These are phyloP conservation scores for Cliona cf. orientalis DNA, from an alignment of 37 sponge, comb jelly and placozoan species.

Conservation along the genomic window DNA sequence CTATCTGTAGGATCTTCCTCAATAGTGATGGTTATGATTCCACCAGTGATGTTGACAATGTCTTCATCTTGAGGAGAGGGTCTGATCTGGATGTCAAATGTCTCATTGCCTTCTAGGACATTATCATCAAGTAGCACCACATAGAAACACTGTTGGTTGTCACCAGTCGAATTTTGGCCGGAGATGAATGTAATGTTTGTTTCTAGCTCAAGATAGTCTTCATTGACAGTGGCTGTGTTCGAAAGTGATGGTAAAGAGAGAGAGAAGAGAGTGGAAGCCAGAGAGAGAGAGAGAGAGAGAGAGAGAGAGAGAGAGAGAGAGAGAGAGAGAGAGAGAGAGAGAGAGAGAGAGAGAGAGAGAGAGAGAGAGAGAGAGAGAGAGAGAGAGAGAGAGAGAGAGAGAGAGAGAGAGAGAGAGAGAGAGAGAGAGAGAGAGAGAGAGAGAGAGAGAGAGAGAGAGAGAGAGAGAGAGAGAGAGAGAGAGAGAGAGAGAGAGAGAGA, in stretches of 20 bases:
- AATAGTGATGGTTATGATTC: background rate
- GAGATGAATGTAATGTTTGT: background rate
- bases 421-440: too few relatives aligned
- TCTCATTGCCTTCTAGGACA: background rate
- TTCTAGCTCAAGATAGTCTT: background rate
- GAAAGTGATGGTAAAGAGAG: too few relatives aligned
- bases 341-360: too few relatives aligned
- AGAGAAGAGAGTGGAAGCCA: too few relatives aligned
- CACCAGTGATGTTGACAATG: background rate
- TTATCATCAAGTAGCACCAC: background rate
- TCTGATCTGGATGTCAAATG: background rate
- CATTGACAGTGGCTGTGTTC: background rate
- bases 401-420: too few relatives aligned
- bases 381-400: too few relatives aligned
- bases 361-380: too few relatives aligned
- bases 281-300: too few relatives aligned
- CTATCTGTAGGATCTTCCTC: background rate
- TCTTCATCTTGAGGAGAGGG: background rate
- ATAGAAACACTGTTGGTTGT: background rate
- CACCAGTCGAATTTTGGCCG: background rate
- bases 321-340: too few relatives aligned
- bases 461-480: background rate
- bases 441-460: too few relatives aligned
- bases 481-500: background rate
- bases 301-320: too few relatives aligned